Base-by-base conservation (phyloP, 2,888 invertebrate genomes). In the Rotaria sp. region DNA sequence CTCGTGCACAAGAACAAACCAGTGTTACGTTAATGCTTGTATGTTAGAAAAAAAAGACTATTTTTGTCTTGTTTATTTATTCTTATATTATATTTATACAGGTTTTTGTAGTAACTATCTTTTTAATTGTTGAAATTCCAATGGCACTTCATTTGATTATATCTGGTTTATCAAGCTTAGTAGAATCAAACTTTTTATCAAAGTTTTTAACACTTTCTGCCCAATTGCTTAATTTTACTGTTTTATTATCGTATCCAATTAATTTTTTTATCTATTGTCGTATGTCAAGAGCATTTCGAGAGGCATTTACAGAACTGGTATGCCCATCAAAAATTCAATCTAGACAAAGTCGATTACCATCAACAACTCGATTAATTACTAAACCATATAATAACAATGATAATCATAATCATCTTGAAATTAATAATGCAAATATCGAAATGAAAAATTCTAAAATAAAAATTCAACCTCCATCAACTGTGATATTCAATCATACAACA, bases 251-350 rank as follows among this genome's bases (percentile, higher is more conserved):
- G 7, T 85, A 85, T 52, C 85, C 85, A 30, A 85, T 85, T 24
- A 85, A 85, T 52, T 85, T 85, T 48, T 85, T 85, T 74, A 85
- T 85, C 50, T 85, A 85, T 74, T 85, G 85, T 52, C 85, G 59
- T 21, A 85, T 85, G 85, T 85, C 85, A 38, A 30, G 67, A n/a
- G 67, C 59, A 74, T 85, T 85, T 52, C 48, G 85, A 18, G 67
- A 85, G 45, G 74, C 85, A 52, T 85, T 85, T n/a, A 74, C 55
- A n/a, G 18, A 74, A 48, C 38, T 85, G 30, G 21, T 85, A 26
- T 80, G 45, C n/a, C 80, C 80, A 11, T 80, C 80, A 11, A 67
- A 35, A 67, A 67, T 7, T 15, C 67, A 21, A 38, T 8, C 35
- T 35, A 30, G 67, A 67, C 67, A 35, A 38, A 21, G 21, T 0